Percentiles rank a stretch among this genome's conserved stretches.
These are phyloP conservation scores for Sebastes wilsoni DNA, from an alignment of 2,797 vertebrate genomes.

Conservation along the genomic window DNA sequence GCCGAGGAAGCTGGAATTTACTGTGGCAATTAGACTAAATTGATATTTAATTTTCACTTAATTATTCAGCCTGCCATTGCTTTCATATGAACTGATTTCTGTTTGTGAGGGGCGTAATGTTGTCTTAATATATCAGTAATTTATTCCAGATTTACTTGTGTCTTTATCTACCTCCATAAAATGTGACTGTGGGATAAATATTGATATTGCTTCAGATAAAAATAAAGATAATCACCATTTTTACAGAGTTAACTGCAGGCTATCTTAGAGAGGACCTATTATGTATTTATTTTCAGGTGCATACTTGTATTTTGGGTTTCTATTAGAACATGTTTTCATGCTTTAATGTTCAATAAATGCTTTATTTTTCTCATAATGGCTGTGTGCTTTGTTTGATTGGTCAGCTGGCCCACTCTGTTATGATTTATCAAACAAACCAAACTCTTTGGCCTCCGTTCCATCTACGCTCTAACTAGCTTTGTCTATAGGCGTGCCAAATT, in stretches of 20 bases:
- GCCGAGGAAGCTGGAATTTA: background rate
- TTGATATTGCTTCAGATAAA: background rate
- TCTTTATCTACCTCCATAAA: background rate
- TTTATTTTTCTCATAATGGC: too few species aligned
- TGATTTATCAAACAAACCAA: too few species aligned
- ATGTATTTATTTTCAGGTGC: too few species aligned
- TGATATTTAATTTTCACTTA: conserved; percentile 10
- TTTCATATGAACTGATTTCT: background rate
- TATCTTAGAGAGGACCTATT: too few species aligned
- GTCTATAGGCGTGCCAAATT: too few species aligned
- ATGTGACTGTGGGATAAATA: background rate
- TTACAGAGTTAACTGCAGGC: background rate
- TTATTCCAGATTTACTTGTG: background rate
- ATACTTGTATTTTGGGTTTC: too few species aligned
- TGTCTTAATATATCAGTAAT: background rate
- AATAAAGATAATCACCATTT: background rate
- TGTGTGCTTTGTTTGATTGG: too few species aligned
- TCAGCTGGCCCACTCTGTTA: too few species aligned
- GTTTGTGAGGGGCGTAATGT: background rate
- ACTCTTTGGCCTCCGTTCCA: too few species aligned
- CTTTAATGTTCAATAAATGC: too few species aligned
- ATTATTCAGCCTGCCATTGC: background rate
- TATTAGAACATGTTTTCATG: too few species aligned
- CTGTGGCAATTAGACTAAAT: conserved; percentile 6
- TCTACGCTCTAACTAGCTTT: too few species aligned